Percentiles rank a stretch among this genome's conserved stretches.
These are phyloP conservation scores for Hyperopisus bebe DNA, from an alignment of 2,113 vertebrate species.

Conservation along the genomic window DNA sequence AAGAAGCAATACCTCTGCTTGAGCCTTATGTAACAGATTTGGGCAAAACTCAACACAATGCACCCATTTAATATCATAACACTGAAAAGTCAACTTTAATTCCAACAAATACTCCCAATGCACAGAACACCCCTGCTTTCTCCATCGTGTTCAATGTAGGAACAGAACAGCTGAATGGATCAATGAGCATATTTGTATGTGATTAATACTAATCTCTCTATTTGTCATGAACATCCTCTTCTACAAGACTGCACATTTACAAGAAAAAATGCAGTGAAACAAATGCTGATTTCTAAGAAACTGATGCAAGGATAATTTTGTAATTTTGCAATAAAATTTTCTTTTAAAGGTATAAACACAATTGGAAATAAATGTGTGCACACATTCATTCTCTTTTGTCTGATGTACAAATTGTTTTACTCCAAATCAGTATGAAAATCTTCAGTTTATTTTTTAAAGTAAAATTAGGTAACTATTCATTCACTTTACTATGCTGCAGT, in stretches of 20 bases:
- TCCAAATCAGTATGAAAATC: not conserved
- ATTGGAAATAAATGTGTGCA: not conserved
- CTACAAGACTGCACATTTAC: not conserved
- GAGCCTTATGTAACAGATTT: not conserved
- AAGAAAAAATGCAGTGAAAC: slow-evolving; percentile 29
- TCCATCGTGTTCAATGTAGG: not conserved
- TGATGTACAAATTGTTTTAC: not conserved
- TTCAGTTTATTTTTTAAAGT: not conserved
- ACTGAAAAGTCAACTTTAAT: not conserved
- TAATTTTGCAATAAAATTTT: not conserved
- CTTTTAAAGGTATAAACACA: not conserved
- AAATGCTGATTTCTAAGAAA: slow-evolving; percentile 28
- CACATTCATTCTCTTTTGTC: not conserved
- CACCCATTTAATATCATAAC: not conserved
- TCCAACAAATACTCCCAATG: not conserved
- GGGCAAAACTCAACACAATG: not conserved
- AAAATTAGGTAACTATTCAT: not conserved
- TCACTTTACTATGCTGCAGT: not conserved
- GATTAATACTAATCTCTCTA: not conserved
- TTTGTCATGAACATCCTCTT: not conserved
- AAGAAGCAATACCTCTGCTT: not conserved
- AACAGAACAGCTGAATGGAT: not conserved
- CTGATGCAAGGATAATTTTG: not conserved
- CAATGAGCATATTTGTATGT: slow-evolving; percentile 2
- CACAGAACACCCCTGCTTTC: not conserved